phyloP scores from a whole-genome alignment of 2,113 vertebrate genomes.

The Todiramphus chloris region DNA sequence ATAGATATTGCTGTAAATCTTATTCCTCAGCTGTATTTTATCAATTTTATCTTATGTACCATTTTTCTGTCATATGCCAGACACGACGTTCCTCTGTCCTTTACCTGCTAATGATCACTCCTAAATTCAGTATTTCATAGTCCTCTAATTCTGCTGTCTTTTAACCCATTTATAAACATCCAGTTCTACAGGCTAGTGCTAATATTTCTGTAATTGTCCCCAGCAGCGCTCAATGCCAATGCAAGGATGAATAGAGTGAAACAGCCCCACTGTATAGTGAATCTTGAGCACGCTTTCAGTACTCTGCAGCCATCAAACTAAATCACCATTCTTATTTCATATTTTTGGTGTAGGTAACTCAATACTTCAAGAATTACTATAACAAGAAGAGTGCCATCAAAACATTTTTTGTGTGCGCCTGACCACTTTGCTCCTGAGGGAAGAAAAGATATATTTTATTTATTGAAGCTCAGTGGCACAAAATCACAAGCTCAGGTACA shows the following conservation, averaged over 20 bases:
- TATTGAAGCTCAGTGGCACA: not conserved
- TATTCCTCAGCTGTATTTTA: conserved; percentile 15
- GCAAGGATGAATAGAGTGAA: not conserved
- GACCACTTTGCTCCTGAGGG: not conserved
- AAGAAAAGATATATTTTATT: not conserved
- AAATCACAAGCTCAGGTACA: not conserved
- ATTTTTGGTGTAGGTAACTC: not conserved
- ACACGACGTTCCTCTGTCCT: not conserved
- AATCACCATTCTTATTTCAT: not conserved
- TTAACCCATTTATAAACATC: not conserved
- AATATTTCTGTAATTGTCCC: not conserved
- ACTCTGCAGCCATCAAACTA: not conserved
- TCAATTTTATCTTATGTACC: not conserved
- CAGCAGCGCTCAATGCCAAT: not conserved
- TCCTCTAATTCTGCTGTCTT: conserved; percentile 10
- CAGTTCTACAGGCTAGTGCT: not conserved
- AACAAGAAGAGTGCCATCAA: not conserved
- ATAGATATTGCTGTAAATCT: conserved; percentile 31
- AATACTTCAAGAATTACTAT: not conserved
- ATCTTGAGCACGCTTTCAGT: not conserved
- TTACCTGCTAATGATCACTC: not conserved
- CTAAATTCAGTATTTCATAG: not conserved
- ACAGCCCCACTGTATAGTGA: not conserved
- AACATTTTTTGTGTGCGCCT: not conserved
- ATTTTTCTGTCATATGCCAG: not conserved